Evolutionary conservation across 1,140 invertebrate genomes (phyloP), one percentile per base, ranked within the genome.

Genomic region (Reticulitermes speratus): DNA sequence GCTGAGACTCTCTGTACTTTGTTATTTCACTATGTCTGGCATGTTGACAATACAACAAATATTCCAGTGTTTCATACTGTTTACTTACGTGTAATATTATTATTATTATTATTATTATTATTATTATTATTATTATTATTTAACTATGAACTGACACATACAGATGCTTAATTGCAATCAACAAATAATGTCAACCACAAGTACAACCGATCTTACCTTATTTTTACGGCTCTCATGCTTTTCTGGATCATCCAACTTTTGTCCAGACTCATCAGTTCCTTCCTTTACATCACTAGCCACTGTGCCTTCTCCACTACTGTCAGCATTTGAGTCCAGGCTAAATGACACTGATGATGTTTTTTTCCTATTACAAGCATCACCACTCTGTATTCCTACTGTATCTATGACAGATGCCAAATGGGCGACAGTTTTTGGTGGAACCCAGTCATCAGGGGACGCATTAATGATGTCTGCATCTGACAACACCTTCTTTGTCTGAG

Each of bases 401-500:
- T 92, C 75, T 92, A 90, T 87, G 90, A 86, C 88, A 89, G 83
- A 91, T 45, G 92, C 91, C 14, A 75, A 25, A 8, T 65, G 19
- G n/a, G 85, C 44, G 32, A 82, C 82, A 55, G 95, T 95, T 87
- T 96, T 94, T 21, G 96, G 96, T 86, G 96, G 96, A 84, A 96
- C 95, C 95, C 96, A 97, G 87, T 96, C 96, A 32, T 87, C 87
- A 32, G 88, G 87, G 82, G 95, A 94, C 32, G 95, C 96, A 87
- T 96, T 92, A 81, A 97, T 95, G 89, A 97, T 96, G 90, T 97
- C 96, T 82, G 96, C 96, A 90, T 97, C 96, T 87, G 95, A 96
- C 90, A 96, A 96, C 87, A 86, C 83, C 82, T 86, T 86, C 45
- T 86, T 86, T n/a, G 25, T 84, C 19, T 30, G 75, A 25, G 81